These are phyloP conservation scores for Xestia c-nigrum DNA, from an alignment of 2,888 invertebrate genomes.

Conservation along the genomic window DNA sequence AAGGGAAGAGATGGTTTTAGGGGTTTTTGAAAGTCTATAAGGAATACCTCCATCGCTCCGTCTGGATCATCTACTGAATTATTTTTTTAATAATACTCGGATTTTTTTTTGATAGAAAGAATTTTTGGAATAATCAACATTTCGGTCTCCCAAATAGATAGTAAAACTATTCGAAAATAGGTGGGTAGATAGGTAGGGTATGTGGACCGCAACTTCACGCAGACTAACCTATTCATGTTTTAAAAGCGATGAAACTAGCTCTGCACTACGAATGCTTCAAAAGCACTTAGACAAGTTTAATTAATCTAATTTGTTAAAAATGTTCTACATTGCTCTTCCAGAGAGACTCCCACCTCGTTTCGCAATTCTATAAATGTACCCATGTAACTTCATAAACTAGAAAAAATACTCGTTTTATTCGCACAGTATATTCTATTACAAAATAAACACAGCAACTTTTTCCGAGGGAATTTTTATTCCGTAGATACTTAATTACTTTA, in stretches of 20 bases:
- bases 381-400: conserved; percentile 26
- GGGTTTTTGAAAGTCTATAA: conserved; percentile 58
- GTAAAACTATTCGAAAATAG: not conserved
- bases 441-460: conserved; percentile 37
- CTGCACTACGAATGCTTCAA: not conserved
- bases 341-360: conserved; percentile 21
- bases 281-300: conserved; percentile 2
- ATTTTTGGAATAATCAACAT: not conserved
- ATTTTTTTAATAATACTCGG: not conserved
- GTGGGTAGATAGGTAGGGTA: not conserved
- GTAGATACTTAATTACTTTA: conserved; percentile 43
- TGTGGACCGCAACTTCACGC: not conserved
- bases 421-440: conserved; percentile 35
- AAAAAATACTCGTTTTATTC: conserved; percentile 43
- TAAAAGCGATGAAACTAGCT: not conserved
- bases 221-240: not conserved
- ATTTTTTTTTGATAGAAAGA: not conserved
- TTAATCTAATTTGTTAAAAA: conserved; percentile 18
- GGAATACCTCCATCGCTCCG: not conserved
- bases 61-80: not conserved
- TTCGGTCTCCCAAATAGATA: not conserved
- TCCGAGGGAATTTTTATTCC: conserved; percentile 30
- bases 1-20: conserved; percentile 73
- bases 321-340: not conserved
- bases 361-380: conserved; percentile 19